Percentiles rank a stretch among this genome's conserved stretches.
Evolutionary conservation across 2,888 invertebrate genomes (phyloP).

Genomic region (Lepas anatifera): DNA sequence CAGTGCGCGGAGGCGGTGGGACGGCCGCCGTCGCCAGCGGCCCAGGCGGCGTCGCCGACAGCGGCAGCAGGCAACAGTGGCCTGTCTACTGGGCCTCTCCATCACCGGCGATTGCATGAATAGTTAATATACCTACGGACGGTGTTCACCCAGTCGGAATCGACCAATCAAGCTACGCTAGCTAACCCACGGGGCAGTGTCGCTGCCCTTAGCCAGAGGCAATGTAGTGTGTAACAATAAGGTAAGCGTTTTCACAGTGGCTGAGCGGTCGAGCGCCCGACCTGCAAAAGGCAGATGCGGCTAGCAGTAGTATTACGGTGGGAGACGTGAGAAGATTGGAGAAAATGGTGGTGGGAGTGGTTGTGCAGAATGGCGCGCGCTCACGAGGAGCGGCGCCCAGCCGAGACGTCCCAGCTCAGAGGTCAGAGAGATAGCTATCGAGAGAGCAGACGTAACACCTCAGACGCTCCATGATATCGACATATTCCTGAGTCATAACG

Average conservation of each 20-base stretch:
- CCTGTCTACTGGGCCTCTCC: background rate
- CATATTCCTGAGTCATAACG: background rate
- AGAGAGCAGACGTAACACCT: too few species aligned
- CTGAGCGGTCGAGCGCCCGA: background rate
- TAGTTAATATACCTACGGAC: background rate
- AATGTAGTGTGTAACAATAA: background rate
- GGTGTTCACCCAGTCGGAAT: background rate
- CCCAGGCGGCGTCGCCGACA: too few species aligned
- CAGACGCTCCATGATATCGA: background rate
- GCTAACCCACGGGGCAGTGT: background rate
- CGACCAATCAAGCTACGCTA: background rate
- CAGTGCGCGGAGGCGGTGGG: too few species aligned
- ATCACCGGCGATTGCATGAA: slow-evolving; percentile 1
- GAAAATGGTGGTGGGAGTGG: background rate
- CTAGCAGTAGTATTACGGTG: background rate
- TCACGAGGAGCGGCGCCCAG: too few species aligned
- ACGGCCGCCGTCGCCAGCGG: too few species aligned
- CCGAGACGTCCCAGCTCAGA: too few species aligned
- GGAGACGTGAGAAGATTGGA: slow-evolving; percentile 1
- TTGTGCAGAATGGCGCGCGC: background rate
- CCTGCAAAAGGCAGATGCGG: background rate
- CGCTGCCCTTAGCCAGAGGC: background rate
- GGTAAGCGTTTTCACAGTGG: background rate
- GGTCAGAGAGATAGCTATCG: too few species aligned
- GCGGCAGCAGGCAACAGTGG: too few species aligned